Base-by-base conservation (phyloP, 2,113 vertebrate genomes). In the Porphyrio hochstetteri region DNA sequence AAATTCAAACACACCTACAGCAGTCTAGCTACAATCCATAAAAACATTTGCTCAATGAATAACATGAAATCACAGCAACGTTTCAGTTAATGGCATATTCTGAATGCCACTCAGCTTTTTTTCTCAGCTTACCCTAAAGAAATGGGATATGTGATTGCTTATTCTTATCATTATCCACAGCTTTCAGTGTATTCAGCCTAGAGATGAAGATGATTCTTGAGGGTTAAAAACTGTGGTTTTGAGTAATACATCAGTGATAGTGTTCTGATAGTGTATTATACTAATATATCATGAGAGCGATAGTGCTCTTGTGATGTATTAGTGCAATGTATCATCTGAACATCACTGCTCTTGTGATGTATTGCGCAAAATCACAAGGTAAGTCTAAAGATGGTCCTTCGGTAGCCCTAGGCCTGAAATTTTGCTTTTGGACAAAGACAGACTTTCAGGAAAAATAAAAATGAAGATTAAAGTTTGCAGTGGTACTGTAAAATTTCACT, bases 211-310 rank as follows among this genome's bases (percentile, higher is more conserved):
- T 83, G 88, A 86, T 82, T 93, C 96, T 81, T 92, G 92, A 92
- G 96, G 92, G 95, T 97, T 96, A 97, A 93, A 95, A 95, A 64
- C 91, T 64, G 42, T 96, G 90, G 23, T 97, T 98, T 95, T 82
- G 80, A 98, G 97, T 92, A 96, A 92, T 97, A 93, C 65, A 97
- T 98, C 96, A 97, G 82, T 64, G 97, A 97, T 56, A 35, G 95
- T 91, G 92, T 85, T 96, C 97, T 96, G 88, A 61, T 88, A 88
- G 93, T 90, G 95, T 96, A 95, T 94, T 97, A 96, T 95, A 97
- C 93, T 97, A 97, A 97, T 97, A 95, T 33, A 97, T 98, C 97
- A 98, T 48, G 46, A 97, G 82, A 90, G 72, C 15, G 19, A 96
- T 88, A 95, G 96, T 91, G 92, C 74, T 95, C 46, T 69, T 68